These are phyloP conservation scores for Protonibea diacanthus DNA, from an alignment of 2,797 vertebrate genomes.

Conservation along the genomic window DNA sequence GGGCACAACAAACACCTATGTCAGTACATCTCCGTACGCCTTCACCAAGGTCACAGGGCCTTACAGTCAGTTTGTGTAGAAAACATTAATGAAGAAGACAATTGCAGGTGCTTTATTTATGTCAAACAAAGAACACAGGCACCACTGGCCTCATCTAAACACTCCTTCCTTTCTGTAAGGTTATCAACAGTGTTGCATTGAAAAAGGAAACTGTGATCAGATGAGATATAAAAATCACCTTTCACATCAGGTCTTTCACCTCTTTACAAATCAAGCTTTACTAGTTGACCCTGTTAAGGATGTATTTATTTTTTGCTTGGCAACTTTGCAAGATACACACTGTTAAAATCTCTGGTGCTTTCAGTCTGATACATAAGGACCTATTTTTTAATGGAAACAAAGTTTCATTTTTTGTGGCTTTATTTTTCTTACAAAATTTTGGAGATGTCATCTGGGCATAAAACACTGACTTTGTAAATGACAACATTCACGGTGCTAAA, in stretches of 20 bases:
- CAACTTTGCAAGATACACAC: constrained; percentile 81
- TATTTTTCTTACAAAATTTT: constrained; percentile 77
- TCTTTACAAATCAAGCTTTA: constrained; percentile 83
- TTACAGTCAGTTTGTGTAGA: constrained; percentile 94
- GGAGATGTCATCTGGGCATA: constrained; percentile 82
- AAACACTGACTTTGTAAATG: constrained; percentile 92
- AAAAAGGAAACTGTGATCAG: constrained; percentile 77
- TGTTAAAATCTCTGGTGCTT: constrained; percentile 92
- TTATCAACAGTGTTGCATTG: constrained; percentile 74
- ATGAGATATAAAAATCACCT: constrained; percentile 55
- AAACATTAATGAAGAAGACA: constrained; percentile 61
- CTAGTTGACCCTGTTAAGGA: constrained; percentile 83
- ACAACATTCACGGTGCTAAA: constrained; percentile 93
- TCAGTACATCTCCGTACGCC: constrained; percentile 96
- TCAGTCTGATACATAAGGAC: constrained; percentile 83
- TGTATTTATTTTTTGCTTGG: constrained; percentile 85
- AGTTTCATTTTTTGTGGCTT: constrained; percentile 80
- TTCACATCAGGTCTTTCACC: constrained; percentile 73
- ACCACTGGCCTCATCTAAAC: constrained; percentile 75
- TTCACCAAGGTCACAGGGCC: constrained; percentile 99
- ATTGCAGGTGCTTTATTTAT: constrained; percentile 79
- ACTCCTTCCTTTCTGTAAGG: constrained; percentile 62
- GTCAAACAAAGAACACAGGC: constrained; percentile 67
- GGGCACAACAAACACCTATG: constrained; percentile 93
- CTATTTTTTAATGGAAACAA: constrained; percentile 91